Base-by-base conservation (phyloP, 2,113 vertebrate species). In the Gallinago undulata region DNA sequence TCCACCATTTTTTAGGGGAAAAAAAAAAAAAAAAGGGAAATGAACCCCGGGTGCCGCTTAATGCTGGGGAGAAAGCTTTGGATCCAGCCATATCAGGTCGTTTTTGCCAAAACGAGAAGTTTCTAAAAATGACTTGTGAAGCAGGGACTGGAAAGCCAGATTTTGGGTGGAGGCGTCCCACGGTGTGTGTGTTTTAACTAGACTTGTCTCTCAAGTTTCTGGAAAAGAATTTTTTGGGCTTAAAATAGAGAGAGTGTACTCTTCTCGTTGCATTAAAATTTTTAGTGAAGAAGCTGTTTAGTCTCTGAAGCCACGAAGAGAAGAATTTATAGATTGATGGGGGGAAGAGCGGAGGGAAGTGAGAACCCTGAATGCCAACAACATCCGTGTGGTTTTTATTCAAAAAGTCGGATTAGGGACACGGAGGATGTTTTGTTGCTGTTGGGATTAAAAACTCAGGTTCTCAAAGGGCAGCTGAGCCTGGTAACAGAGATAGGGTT, bases 401-500 rank as follows among this genome's bases (percentile, higher is more conserved):
- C 24, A 1, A 16, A 1, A 16, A 63, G 50, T 18, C 31, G 13
- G 51, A 6, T 56, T 25, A 63, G 77, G 43, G 57, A 56, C 1
- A 1, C 2, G 63, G 60, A 51, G 45, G 73, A 28, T 30, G 30
- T 79, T 83, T 21, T 51, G 39, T 8, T 15, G 64, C 15, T 50
- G 24, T 5, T 56, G 11, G 3, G 35, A 3, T 35, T 27, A 31
- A 39, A 39, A 39, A 39, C 15, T 41, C 39, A 5, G 33, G 14
- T 23, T 60, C 69, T 45, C 68, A 19, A 27, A 41, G 68, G 21
- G 53, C 47, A 33, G 31, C 68, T 51, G 72, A 69, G 39, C 59
- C 63, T 19, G 53, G 14, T 2, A 2, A 13, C 4, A 23, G 78
- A 51, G 33, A 48, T 13, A 9, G 1, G 1, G 6, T 7, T 50